Percentiles rank a stretch among this genome's conserved stretches.
phyloP scores from a whole-genome alignment of 2,888 invertebrate genomes.

The Eupsilia transversa region DNA sequence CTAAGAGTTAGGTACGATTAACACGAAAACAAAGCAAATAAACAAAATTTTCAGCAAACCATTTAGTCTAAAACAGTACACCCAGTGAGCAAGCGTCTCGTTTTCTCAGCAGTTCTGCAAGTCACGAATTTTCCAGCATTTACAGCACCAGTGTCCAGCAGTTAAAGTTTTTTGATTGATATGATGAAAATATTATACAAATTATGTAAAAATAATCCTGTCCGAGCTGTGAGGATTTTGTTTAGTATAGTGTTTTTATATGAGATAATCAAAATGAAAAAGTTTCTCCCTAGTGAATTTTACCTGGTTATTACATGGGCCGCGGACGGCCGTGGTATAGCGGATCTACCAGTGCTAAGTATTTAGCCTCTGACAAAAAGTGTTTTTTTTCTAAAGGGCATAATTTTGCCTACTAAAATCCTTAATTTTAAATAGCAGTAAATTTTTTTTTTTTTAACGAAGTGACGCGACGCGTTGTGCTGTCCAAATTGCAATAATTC shows the following conservation, averaged over 20 bases:
- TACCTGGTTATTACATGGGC: not conserved
- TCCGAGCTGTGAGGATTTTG: not conserved
- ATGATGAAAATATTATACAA: not conserved
- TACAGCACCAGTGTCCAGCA: not conserved
- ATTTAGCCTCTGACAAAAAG: not conserved
- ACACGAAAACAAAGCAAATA: not conserved
- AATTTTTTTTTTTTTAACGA: not conserved
- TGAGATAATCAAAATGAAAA: no score
- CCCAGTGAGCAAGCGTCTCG: not conserved
- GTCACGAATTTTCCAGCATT: not conserved
- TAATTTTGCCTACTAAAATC: not conserved
- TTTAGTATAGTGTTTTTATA: not conserved
- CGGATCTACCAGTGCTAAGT: not conserved
- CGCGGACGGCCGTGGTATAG: not conserved
- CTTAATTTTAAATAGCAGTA: not conserved
- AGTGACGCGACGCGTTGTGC: not conserved
- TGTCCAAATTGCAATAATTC: not conserved
- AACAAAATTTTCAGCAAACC: not conserved
- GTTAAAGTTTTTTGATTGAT: not conserved
- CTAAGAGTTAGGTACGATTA: not conserved
- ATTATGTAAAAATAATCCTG: not conserved
- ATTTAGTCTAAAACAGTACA: not conserved
- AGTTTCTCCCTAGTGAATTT: not conserved
- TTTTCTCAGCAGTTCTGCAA: not conserved
- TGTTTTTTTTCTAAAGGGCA: not conserved